phyloP scores from a whole-genome alignment of 2,797 vertebrate genomes.

The Lutjanus argentimaculatus region DNA sequence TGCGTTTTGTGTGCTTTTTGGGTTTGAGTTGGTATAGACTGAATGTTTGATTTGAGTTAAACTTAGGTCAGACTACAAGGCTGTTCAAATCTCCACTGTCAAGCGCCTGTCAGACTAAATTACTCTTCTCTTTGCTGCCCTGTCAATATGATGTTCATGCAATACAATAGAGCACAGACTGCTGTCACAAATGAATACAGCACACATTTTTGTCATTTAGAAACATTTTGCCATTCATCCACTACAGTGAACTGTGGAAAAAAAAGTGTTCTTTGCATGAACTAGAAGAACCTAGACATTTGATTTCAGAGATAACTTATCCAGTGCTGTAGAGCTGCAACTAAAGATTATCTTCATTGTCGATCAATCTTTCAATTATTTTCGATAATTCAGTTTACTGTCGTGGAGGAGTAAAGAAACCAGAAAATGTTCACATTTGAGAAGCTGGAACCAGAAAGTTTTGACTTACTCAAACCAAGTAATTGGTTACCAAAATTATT shows the following conservation, averaged over 20 bases:
- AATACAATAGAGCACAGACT: constrained; percentile 34
- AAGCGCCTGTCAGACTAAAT: constrained; percentile 46
- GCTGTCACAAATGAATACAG: constrained; percentile 36
- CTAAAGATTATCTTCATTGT: no score
- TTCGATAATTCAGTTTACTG: no score
- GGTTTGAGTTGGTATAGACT: constrained; percentile 20
- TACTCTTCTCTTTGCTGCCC: constrained; percentile 21
- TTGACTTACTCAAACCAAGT: no score
- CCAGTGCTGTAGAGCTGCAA: neutral
- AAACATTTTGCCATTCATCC: neutral
- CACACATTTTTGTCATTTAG: constrained; percentile 23
- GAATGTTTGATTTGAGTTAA: constrained; percentile 39
- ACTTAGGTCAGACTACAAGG: constrained; percentile 17
- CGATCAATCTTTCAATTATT: no score
- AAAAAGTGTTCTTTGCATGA: neutral
- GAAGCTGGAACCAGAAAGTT: no score
- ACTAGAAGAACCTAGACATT: neutral
- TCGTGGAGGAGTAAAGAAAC: no score
- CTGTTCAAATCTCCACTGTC: constrained; percentile 30
- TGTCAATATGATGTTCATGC: constrained; percentile 32
- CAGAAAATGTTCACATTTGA: no score
- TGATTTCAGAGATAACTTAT: neutral
- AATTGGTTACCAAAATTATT: no score
- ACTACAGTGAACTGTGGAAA: neutral
- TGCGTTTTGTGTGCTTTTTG: constrained; percentile 25